Base-by-base conservation (phyloP, 2,797 vertebrate genomes). In the Tadarida brasiliensis region DNA sequence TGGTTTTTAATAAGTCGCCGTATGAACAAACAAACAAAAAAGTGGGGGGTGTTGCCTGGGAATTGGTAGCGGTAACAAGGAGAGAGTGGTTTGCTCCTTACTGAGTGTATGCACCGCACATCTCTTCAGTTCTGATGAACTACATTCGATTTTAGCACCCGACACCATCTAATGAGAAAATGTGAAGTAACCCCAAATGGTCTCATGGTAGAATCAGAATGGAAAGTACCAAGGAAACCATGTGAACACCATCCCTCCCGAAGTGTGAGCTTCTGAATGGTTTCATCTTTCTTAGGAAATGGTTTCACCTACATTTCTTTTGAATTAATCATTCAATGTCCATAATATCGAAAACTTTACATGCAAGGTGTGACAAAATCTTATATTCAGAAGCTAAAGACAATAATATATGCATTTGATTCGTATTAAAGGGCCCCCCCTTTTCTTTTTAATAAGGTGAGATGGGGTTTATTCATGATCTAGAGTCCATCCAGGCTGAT, bases 91-190 rank as follows among this genome's bases (percentile, higher is more conserved):
- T 20, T 12, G 63, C 56, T 90, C 67, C 85, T 33, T 77, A 24
- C 22, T 63, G 73, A 95, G 90, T 22, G 56, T 67, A 56, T 59
- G 85, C 74, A 3, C 59, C 0, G 5, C 65, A 67, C 54, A 84
- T 78, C 51, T 71, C 57, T 87, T 94, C 59, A 12, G 78, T 54
- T 77, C 54, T 94, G 90, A 97, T 88, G 77, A 86, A 84, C 96
- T 44, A 56, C 56, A 15, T 83, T 68, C 86, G 96, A 70, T 93
- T 92, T 97, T 94, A 95, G 87, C 61, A 87, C 56, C 59, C 92
- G 81, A 39, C 70, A 93, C 80, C 93, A 89, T 81, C 94, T 95
- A 91, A 97, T 56, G 88, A 94, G 90, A 84, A 97, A 95, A 90
- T 85, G 87, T 54, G 84, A 93, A 49, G 77, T 84, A 83, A 78